phyloP scores from a whole-genome alignment of 2,888 invertebrate genomes.

The Belgica antarctica region DNA sequence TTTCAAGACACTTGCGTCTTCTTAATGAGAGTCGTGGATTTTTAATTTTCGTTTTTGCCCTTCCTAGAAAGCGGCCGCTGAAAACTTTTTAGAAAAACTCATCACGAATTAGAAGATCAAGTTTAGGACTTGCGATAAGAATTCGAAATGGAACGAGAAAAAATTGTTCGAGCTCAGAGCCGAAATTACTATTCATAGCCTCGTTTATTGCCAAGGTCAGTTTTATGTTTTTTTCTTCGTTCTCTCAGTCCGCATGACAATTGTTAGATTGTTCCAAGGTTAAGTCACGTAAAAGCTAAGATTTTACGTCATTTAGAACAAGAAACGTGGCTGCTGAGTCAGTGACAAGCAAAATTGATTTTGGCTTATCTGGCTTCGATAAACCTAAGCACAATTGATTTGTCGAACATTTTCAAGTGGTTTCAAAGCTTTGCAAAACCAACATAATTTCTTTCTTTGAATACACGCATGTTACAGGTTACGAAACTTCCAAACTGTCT shows the following conservation, averaged over 20 bases:
- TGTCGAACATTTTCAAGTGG: no score
- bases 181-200: constrained; percentile 11
- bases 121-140: constrained; percentile 9
- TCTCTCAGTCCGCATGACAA: neutral
- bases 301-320: no score
- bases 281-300: neutral
- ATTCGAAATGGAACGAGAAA: neutral
- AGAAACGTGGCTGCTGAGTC: no score
- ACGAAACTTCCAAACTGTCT: no score
- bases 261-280: neutral
- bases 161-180: neutral
- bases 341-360: no score
- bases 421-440: no score
- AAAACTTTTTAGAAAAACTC: neutral
- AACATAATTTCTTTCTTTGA: no score
- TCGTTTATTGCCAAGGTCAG: constrained; percentile 36
- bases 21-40: neutral
- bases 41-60: neutral
- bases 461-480: no score
- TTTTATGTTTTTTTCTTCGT: constrained; percentile 13
- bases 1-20: neutral
- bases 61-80: neutral
- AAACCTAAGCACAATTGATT: no score
- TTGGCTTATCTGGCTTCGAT: no score
- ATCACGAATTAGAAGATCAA: constrained; percentile 21